Base-by-base conservation (phyloP, 1,140 invertebrate species). In the Arion vulgaris region DNA sequence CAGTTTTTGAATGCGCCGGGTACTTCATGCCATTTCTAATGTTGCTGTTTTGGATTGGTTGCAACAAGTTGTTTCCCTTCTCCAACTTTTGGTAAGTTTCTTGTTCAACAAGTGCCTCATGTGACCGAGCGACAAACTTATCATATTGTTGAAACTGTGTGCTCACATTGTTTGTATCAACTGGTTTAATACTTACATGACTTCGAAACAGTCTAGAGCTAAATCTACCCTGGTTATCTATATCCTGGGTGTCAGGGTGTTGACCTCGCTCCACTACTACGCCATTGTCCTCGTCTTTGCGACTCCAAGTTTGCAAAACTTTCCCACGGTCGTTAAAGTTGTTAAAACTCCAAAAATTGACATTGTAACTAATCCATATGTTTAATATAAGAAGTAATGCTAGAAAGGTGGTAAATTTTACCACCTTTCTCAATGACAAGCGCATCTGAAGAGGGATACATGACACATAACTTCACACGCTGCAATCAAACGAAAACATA, bases 271-370 rank as follows among this genome's bases (percentile, higher is more conserved):
- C n/a, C 26, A 11, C 75, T 19, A 49, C 51, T 53, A 5, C 45
- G 49, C 45, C 75, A 57, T 77, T 28, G 38, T 75, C 32, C 53
- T 57, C n/a, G 32, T n/a, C 49, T 28, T 39, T 11, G 28, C 75
- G 28, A 38, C 45, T 53, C n/a, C 11, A 77, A 23, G 28, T 62
- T 75, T 45, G 73, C 5, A 75, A 49, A 53, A 45, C 68, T 71
- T 74, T 74, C 72, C 39, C 72, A 74, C 72, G 72, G 72, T 74
- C 72, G 34, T 74, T 15, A 74, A 74, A 74, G 72, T 74, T 74
- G 72, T 74, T 45, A 26, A 74, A 74, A 41, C 72, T 74, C 72
- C 72, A 74, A 74, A 74, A 39, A 26, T 74, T 74, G 39, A 62
- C 39, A 39, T 32, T 57, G 62, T 78, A 78, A 36, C 45, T 39